Conservation (phyloP, 2,888 invertebrate genomes). For the Capitulum mitella region DNA sequence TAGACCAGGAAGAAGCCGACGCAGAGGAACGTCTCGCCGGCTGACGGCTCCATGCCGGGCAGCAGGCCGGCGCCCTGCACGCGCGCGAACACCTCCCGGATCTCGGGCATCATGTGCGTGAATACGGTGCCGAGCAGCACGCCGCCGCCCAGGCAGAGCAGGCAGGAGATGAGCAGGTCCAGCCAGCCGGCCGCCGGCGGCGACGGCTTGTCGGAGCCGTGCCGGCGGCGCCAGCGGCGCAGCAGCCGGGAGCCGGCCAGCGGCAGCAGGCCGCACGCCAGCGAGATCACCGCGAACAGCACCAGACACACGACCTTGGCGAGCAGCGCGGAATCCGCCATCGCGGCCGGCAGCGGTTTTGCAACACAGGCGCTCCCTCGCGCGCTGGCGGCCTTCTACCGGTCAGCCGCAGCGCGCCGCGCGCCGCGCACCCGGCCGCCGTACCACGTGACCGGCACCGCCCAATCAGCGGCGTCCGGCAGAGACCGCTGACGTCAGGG, state of each 20-base stretch:
- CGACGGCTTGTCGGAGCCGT: background rate
- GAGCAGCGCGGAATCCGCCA: slow-evolving; percentile 46
- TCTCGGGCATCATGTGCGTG: slow-evolving; percentile 71
- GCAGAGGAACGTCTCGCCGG: slow-evolving; percentile 50
- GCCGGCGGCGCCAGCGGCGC: background rate
- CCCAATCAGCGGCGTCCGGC: no score
- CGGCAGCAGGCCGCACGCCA: slow-evolving; percentile 66
- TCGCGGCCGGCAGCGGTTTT: no score
- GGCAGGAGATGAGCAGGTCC: slow-evolving; percentile 49
- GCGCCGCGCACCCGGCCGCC: no score
- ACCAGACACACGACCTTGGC: slow-evolving; percentile 74
- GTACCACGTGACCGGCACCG: no score
- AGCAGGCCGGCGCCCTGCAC: slow-evolving; percentile 38
- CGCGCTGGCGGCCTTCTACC: no score
- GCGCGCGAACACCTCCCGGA: slow-evolving; percentile 55
- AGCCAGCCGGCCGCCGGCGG: background rate
- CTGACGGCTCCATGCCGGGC: slow-evolving; percentile 43
- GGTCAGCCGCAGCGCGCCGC: no score
- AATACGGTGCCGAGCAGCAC: slow-evolving; percentile 74
- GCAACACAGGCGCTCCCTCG: no score
- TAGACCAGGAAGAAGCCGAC: slow-evolving; percentile 52
- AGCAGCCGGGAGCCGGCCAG: background rate
- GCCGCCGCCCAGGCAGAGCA: slow-evolving; percentile 77
- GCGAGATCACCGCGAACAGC: slow-evolving; percentile 65
- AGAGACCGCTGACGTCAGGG: no score